Percentiles rank a stretch among this genome's conserved stretches.
Evolutionary conservation across 2,888 invertebrate genomes (phyloP).

Genomic region (Digitonthophagus gazella): DNA sequence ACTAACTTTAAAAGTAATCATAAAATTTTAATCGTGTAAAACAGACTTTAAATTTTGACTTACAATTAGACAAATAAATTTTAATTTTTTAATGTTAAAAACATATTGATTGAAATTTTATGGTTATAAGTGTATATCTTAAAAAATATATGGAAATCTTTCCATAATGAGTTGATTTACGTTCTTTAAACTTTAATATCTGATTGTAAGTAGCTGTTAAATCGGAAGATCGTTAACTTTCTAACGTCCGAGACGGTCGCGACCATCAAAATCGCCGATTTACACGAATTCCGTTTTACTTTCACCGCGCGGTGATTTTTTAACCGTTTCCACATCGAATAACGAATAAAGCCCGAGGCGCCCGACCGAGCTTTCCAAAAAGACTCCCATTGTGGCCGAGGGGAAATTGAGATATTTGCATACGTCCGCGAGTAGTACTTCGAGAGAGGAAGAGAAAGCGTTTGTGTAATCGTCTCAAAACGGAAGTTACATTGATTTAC

Average conservation of each 20-base stretch:
- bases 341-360: too few relatives aligned
- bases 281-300: background rate
- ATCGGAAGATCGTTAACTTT: background rate
- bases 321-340: background rate
- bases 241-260: background rate
- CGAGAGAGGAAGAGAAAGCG: background rate
- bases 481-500: too few relatives aligned
- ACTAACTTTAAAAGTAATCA: too few relatives aligned
- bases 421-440: background rate
- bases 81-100: too few relatives aligned
- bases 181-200: too few relatives aligned
- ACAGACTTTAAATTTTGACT: too few relatives aligned
- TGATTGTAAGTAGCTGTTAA: background rate
- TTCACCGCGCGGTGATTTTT: background rate
- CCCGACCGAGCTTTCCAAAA: background rate
- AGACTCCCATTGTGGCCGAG: background rate
- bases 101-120: too few relatives aligned
- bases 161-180: too few relatives aligned
- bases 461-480: background rate
- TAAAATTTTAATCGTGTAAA: too few relatives aligned
- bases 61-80: too few relatives aligned
- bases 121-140: too few relatives aligned
- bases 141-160: too few relatives aligned
- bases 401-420: background rate
- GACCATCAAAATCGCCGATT: background rate